Evolutionary conservation across 2,797 vertebrate species (phyloP).

Genomic region (Chloroceryle amazona): DNA sequence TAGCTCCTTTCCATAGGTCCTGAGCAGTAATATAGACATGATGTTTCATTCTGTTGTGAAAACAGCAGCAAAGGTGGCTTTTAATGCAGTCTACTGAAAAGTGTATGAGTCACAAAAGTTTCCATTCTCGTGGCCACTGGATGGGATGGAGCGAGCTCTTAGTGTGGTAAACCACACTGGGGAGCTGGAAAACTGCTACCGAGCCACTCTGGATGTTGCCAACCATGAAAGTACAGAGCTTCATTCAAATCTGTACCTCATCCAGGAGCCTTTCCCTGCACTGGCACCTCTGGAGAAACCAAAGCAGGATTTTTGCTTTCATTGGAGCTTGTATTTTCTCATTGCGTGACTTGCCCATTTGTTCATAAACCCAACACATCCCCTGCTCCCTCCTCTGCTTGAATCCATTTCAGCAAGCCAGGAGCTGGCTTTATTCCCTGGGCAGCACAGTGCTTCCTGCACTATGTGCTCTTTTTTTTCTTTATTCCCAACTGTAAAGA

Average conservation of each 20-base stretch:
- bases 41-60: background rate
- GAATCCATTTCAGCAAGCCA: constrained; percentile 19
- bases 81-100: constrained; percentile 19
- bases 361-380: background rate
- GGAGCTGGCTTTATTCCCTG: constrained; percentile 54
- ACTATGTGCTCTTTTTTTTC: constrained; percentile 36
- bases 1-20: background rate
- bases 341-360: constrained; percentile 49
- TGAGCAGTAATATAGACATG: background rate
- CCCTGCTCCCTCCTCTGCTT: constrained; percentile 13
- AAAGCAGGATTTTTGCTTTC: constrained; percentile 57
- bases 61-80: constrained; percentile 30
- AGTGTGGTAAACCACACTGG: constrained; percentile 67
- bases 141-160: constrained; percentile 17
- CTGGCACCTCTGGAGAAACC: constrained; percentile 58
- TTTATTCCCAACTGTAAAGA: constrained; percentile 49
- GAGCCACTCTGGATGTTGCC: background rate
- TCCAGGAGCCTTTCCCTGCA: constrained; percentile 56
- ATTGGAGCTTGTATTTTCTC: constrained; percentile 51
- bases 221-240: constrained; percentile 46
- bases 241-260: constrained; percentile 39
- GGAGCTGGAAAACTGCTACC: constrained; percentile 35
- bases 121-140: constrained; percentile 61
- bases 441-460: background rate
- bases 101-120: constrained; percentile 67